Conservation (phyloP, 2,888 invertebrate species). For the Microctonus brassicae region DNA sequence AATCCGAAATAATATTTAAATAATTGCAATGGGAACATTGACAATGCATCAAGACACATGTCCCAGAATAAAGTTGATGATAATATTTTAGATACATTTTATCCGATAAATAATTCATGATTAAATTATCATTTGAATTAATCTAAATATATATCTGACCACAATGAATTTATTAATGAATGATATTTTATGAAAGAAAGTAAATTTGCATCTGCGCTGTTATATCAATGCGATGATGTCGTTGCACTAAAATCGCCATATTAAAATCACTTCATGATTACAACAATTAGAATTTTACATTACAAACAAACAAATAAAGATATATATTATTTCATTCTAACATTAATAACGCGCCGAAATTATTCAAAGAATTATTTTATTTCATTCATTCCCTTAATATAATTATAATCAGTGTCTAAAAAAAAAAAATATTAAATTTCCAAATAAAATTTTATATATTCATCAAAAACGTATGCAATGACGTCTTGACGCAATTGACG, state of each 20-base stretch:
- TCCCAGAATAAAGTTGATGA: background rate
- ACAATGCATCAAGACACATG: background rate
- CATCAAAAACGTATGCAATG: constrained; percentile 27
- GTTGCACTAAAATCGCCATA: constrained; percentile 23
- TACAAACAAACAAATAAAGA: too few species aligned
- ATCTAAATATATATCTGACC: too few species aligned
- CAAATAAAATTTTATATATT: background rate
- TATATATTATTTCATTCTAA: too few species aligned
- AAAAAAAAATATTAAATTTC: background rate
- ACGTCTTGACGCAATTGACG: constrained; percentile 52
- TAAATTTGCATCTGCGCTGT: constrained; percentile 34
- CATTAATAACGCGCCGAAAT: too few species aligned
- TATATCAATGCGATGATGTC: constrained; percentile 17
- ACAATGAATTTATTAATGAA: background rate
- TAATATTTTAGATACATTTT: background rate
- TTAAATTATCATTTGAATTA: too few species aligned
- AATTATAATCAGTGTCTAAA: background rate
- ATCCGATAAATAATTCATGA: background rate
- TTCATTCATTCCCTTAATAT: too few species aligned
- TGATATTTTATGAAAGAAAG: constrained; percentile 18
- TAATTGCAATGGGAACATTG: constrained; percentile 20
- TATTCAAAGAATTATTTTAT: background rate
- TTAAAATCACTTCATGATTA: background rate
- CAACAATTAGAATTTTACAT: too few species aligned
- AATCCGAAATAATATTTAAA: constrained; percentile 4